Percentiles rank a stretch among this genome's conserved stretches.
Evolutionary conservation across 2,113 vertebrate species (phyloP).

Genomic region (Nanorana parkeri): DNA sequence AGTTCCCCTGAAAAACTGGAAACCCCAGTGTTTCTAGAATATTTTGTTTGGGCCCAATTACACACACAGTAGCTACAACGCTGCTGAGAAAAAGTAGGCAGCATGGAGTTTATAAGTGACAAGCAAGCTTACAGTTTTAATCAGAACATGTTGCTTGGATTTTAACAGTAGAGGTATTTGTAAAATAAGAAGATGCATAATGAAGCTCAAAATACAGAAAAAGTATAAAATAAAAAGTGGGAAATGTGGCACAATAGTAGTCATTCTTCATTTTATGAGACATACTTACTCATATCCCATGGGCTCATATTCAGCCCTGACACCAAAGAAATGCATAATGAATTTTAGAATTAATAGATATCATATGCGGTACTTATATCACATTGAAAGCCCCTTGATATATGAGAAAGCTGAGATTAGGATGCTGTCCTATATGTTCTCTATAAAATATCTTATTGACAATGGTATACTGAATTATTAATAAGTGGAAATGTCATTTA

Average conservation of each 20-base stretch:
- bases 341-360: constrained; percentile 34
- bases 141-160: too few relatives aligned
- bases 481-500: constrained; percentile 30
- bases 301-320: neutral
- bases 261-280: constrained; percentile 8
- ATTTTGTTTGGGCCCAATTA: too few relatives aligned
- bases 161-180: too few relatives aligned
- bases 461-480: constrained; percentile 33
- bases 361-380: neutral
- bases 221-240: too few relatives aligned
- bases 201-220: too few relatives aligned
- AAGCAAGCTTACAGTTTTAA: too few relatives aligned
- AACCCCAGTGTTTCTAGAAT: too few relatives aligned
- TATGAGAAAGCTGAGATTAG: constrained; percentile 24
- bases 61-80: too few relatives aligned
- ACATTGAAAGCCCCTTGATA: constrained; percentile 8
- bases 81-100: too few relatives aligned
- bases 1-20: too few relatives aligned
- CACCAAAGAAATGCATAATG: constrained; percentile 36
- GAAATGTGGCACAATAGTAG: neutral
- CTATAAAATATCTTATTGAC: constrained; percentile 20
- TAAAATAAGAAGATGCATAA: too few relatives aligned
- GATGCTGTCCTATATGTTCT: constrained; percentile 1
- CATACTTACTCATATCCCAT: constrained; percentile 3
- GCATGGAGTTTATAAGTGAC: too few relatives aligned